Evolutionary conservation across 2,888 invertebrate species (phyloP), one percentile per base, ranked within the genome.

Genomic region (Eilema depressum): DNA sequence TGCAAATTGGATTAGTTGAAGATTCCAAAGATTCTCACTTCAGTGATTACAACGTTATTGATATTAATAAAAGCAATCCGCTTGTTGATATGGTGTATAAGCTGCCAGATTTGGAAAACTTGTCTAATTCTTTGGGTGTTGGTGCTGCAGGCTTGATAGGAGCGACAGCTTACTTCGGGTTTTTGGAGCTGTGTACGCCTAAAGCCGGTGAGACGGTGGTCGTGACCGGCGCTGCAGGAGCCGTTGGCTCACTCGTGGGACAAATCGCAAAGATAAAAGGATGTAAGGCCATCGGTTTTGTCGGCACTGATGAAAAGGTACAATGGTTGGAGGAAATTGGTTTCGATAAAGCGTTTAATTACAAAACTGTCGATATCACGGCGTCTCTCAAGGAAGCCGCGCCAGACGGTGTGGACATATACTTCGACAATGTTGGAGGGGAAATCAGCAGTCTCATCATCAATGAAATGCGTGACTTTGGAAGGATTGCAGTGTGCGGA

Each of bases 201-300:
- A 96, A 97, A 88, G 80, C 95, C 10, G 97, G 97, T 2, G 97
- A 98, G 85, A 97, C 96, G 0, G 96, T 98, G 0, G 96, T 97
- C 0, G 96, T 98, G 2, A 96, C 96, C 1, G 96, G 96, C 0
- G 98, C 97, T 4, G 97, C 97, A 1, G 98, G 98, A 20, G 97
- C 97, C 7, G 97, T 98, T 4, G 98, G 97, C 3, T 96, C 96
- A 71, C 88, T 96, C 17, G 97, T 97, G 0, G 97, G 97, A 8
- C 97, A 97, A 89, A 97, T 98, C 70, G 98, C 96, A 0, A 97
- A 97, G 88, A 96, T 97, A 60, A 96, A 96, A 90, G 97, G 96
- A 76, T 92, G 91, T 78, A 89, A 75, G 77, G 93, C 97, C 0
- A 96, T 98, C 76, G 98, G 97, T 0, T 96, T 97, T 81, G 96